Base-by-base conservation (phyloP, 2,888 invertebrate genomes). In the Alsophila aescularia region DNA sequence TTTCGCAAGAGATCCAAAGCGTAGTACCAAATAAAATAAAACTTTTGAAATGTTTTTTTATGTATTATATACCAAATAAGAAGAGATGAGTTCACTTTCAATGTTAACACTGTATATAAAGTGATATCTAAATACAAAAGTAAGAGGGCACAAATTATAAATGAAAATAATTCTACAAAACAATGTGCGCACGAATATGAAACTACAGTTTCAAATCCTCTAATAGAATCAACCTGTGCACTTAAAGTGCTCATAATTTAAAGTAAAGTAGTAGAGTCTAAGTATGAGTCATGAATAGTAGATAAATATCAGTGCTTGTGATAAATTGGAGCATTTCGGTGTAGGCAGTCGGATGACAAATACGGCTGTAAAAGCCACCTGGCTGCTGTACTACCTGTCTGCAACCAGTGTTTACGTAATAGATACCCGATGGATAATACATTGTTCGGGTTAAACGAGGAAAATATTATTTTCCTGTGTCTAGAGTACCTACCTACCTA, bases 281-380 rank as follows among this genome's bases (percentile, higher is more conserved):
- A 24, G 44, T 35, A 31, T 45, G 54, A 58, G 64, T 69, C 69
- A 69, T 69, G 65, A 77, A 73, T 62, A 72, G 72, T 74, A 67
- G 68, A 77, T 77, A 76, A 83, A 82, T 83, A 83, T 79, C 75
- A 77, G 77, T 77, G 74, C 73, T 53, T 62, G 54, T 84, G 79
- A 86, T 78, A 85, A 83, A 86, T 86, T 74, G 77, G 71, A 77
- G 77, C 83, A 79, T 83, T 85, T 78, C 69, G 77, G 78, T 76
- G 75, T 75, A 67, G 66, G 70, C 68, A 73, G 77, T 73, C 77
- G 79, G 73, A 83, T 87, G 85, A 87, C 83, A 87, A 86, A 88
- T 87, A 83, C 64, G 80, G 81, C 75, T 81, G 84, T 88, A 84
- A 87, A 82, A 75, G 70, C 77, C 87, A 88, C 86, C 85, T 87